These are phyloP conservation scores for Dynastes maya DNA, from an alignment of 2,888 invertebrate genomes.

Conservation along the genomic window DNA sequence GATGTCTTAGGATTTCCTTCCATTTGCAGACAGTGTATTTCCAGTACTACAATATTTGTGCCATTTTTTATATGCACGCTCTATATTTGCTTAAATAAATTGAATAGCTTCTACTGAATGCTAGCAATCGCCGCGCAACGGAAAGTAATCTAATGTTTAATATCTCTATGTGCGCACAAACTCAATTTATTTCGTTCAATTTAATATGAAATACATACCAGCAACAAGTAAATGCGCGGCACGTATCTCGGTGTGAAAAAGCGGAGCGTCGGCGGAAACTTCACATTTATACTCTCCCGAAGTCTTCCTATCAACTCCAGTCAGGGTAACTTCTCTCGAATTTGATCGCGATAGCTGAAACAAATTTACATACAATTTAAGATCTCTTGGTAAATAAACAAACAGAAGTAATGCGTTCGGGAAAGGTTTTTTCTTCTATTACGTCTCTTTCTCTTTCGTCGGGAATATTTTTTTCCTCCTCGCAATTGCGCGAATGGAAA, in stretches of 20 bases:
- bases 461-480: constrained; percentile 13
- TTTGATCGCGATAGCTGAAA: constrained; percentile 73
- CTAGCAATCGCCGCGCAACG: too few species aligned
- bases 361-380: constrained; percentile 50
- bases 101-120: too few species aligned
- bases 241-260: constrained; percentile 74
- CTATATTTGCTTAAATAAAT: too few species aligned
- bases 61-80: too few species aligned
- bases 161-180: too few species aligned
- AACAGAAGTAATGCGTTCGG: constrained; percentile 41
- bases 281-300: constrained; percentile 75
- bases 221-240: constrained; percentile 74
- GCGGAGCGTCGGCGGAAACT: constrained; percentile 75
- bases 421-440: constrained; percentile 21
- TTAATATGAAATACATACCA: constrained; percentile 60
- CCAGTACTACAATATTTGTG: too few species aligned
- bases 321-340: constrained; percentile 72
- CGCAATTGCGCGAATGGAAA: constrained; percentile 19
- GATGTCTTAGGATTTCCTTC: too few species aligned
- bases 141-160: too few species aligned
- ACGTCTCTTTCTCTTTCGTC: background rate
- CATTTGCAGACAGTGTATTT: too few species aligned
- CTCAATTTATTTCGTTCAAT: background rate
- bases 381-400: constrained; percentile 31
- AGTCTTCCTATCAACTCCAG: constrained; percentile 72